phyloP scores from a whole-genome alignment of 1,140 invertebrate genomes.

The Nephotettix cincticeps region DNA sequence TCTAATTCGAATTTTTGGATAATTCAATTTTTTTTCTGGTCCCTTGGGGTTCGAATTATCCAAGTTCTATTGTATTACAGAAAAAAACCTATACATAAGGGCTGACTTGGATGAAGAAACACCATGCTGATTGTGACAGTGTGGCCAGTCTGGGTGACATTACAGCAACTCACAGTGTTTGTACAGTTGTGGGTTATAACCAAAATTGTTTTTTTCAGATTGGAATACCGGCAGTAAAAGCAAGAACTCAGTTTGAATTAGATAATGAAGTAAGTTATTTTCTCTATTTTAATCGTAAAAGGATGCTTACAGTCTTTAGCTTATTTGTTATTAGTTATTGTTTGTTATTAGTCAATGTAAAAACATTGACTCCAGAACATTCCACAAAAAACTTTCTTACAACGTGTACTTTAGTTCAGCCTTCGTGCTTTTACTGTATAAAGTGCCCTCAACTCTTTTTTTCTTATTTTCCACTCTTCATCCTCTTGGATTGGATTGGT shows the following conservation, averaged over 20 bases:
- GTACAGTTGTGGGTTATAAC: background rate
- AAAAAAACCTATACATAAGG: too few relatives aligned
- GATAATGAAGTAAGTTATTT: conserved; percentile 20
- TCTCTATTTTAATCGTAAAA: background rate
- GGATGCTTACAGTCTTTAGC: background rate
- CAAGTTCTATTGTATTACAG: too few relatives aligned
- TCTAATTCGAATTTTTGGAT: too few relatives aligned
- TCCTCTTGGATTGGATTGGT: too few relatives aligned
- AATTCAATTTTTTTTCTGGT: too few relatives aligned
- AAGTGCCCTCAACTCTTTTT: too few relatives aligned
- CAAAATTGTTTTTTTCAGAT: conserved; percentile 23
- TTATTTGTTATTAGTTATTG: background rate
- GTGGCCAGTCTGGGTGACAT: too few relatives aligned
- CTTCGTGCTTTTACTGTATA: background rate
- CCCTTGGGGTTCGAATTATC: too few relatives aligned
- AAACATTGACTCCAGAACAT: background rate
- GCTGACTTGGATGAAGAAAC: too few relatives aligned
- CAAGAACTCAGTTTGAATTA: conserved; percentile 32
- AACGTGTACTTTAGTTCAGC: background rate
- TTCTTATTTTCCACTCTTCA: too few relatives aligned
- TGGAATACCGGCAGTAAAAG: conserved; percentile 22
- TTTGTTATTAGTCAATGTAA: background rate
- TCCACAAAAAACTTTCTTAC: background rate
- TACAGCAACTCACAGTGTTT: too few relatives aligned
- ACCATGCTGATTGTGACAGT: too few relatives aligned